A percentile compares a stretch with the other conserved stretches of the same genome.
phyloP scores from a whole-genome alignment of 2,113 vertebrate species.

The Gobiocypris rarus region DNA sequence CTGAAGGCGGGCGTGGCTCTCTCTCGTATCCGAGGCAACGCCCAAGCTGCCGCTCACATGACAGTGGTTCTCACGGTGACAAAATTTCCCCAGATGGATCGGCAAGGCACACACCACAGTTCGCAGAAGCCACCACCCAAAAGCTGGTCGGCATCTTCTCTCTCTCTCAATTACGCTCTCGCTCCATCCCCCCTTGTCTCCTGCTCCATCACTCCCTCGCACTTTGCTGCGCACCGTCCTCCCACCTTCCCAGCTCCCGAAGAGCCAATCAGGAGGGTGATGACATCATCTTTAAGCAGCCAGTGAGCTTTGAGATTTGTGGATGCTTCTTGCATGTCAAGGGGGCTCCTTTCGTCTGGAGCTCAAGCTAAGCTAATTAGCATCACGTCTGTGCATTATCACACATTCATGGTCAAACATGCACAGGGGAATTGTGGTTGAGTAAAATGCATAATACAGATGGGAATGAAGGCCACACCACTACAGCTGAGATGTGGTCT shows the following conservation, averaged over 20 bases:
- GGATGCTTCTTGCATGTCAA: slow-evolving; percentile 82
- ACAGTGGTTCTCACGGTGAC: slow-evolving; percentile 50
- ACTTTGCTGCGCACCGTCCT: slow-evolving; percentile 81
- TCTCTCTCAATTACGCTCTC: slow-evolving; percentile 61
- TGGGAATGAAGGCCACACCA: slow-evolving; percentile 58
- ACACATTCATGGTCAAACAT: slow-evolving; percentile 20
- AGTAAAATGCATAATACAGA: slow-evolving; percentile 7
- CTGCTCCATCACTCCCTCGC: slow-evolving; percentile 71
- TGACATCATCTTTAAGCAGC: slow-evolving; percentile 95
- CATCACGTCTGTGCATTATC: slow-evolving; percentile 22
- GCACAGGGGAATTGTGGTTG: neutral
- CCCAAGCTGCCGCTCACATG: slow-evolving; percentile 52
- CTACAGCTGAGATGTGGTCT: slow-evolving; percentile 56
- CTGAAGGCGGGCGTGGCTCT: slow-evolving; percentile 76
- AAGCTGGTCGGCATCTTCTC: slow-evolving; percentile 74
- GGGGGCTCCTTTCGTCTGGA: slow-evolving; percentile 59
- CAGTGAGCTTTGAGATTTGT: slow-evolving; percentile 67
- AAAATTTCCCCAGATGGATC: slow-evolving; percentile 19
- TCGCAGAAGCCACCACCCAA: slow-evolving; percentile 64
- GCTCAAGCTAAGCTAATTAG: slow-evolving; percentile 62
- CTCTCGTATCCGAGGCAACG: slow-evolving; percentile 74
- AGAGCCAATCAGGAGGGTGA: slow-evolving; percentile 87
- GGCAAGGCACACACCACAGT: slow-evolving; percentile 37
- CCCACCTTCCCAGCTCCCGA: slow-evolving; percentile 74
- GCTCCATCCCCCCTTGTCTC: slow-evolving; percentile 66